A percentile compares a stretch with the other conserved stretches of the same genome.
phyloP scores from a whole-genome alignment of 1,140 invertebrate species.

The Delia radicum region DNA sequence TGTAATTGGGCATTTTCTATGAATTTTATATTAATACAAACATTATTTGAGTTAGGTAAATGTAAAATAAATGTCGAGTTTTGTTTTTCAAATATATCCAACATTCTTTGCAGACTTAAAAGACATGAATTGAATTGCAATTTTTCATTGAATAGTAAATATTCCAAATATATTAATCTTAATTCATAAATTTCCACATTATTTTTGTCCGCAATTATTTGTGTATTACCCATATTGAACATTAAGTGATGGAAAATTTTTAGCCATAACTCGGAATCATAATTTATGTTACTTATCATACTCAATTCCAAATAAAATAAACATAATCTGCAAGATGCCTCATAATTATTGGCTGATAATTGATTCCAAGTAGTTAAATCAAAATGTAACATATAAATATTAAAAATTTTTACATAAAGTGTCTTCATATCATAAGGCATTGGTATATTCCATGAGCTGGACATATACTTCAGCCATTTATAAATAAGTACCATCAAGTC shows the following conservation, averaged over 20 bases:
- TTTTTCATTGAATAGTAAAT: conserved; percentile 16
- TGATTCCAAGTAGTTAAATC: conserved; percentile 29
- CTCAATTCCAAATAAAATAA: conserved; percentile 32
- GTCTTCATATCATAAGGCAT: conserved; percentile 25
- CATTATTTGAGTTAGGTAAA: conserved; percentile 29
- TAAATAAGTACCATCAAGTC: conserved; percentile 29
- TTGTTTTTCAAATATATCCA: conserved; percentile 2
- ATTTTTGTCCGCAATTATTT: neutral
- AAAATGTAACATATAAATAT: conserved; percentile 27
- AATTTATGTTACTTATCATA: neutral
- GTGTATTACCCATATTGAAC: conserved; percentile 24
- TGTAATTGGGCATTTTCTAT: neutral
- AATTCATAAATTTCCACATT: conserved; percentile 9
- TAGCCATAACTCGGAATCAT: conserved; percentile 25
- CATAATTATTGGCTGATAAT: conserved; percentile 24
- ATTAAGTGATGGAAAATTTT: conserved; percentile 27
- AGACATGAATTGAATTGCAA: conserved; percentile 24
- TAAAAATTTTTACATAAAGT: conserved; percentile 30
- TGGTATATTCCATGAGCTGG: conserved; percentile 27
- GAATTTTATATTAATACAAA: conserved; percentile 22
- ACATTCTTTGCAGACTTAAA: conserved; percentile 25
- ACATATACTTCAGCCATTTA: conserved; percentile 32
- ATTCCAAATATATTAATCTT: conserved; percentile 29
- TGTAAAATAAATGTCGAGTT: conserved; percentile 15
- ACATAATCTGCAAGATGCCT: conserved; percentile 27